These are phyloP conservation scores for Cheilosia urbana DNA, from an alignment of 2,888 invertebrate genomes.

Conservation along the genomic window DNA sequence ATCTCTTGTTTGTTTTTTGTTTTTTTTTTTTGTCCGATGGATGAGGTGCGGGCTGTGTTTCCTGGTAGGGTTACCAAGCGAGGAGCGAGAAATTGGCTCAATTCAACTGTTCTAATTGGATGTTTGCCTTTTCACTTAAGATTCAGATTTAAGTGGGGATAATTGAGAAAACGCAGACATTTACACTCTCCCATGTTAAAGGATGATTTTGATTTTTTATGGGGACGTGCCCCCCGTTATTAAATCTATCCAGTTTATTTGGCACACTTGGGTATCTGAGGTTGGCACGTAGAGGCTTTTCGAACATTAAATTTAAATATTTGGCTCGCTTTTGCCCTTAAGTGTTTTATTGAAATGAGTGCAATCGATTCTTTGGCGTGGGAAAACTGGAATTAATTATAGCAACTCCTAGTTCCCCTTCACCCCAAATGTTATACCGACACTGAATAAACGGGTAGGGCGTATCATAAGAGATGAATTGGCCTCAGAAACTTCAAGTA, in stretches of 20 bases:
- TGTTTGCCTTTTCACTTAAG: slow-evolving; percentile 17
- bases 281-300: no score
- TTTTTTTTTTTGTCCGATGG: slow-evolving; percentile 28
- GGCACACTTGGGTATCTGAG: not conserved
- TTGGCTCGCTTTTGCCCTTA: no score
- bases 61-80: slow-evolving; percentile 66
- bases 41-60: slow-evolving; percentile 50
- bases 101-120: slow-evolving; percentile 56
- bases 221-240: not conserved
- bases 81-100: slow-evolving; percentile 23
- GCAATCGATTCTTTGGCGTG: no score
- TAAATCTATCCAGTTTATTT: slow-evolving; percentile 34
- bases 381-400: no score
- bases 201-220: slow-evolving; percentile 20
- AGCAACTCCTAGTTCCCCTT: no score
- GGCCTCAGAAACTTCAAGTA: no score
- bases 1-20: slow-evolving; percentile 2
- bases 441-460: no score
- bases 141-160: slow-evolving; percentile 2
- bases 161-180: slow-evolving; percentile 18
- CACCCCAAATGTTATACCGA: no score
- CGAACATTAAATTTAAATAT: no score
- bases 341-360: no score
- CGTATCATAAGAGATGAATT: no score
- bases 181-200: slow-evolving; percentile 39